These are phyloP conservation scores for Spilogale gracilis DNA, from an alignment of 2,113 vertebrate genomes.

Conservation along the genomic window DNA sequence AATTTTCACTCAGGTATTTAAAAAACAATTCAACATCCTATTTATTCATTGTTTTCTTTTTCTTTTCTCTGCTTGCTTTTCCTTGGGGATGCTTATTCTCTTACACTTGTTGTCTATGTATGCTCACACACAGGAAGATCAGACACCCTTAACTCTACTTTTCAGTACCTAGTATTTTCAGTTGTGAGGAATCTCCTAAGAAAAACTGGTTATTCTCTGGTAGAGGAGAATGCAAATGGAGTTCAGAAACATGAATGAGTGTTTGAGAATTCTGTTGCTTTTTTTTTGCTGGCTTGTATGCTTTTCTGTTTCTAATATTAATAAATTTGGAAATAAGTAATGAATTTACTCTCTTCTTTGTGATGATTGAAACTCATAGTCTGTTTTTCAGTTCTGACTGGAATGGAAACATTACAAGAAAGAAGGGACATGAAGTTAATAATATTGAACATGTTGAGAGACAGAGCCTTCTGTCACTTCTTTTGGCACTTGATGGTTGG, in stretches of 20 bases:
- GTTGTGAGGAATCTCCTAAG: neutral
- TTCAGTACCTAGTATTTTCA: slow-evolving; percentile 11
- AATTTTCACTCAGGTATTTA: slow-evolving; percentile 76
- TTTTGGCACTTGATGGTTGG: slow-evolving; percentile 54
- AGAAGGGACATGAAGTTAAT: slow-evolving; percentile 36
- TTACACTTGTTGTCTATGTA: neutral
- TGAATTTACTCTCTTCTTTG: neutral
- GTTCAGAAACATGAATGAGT: slow-evolving; percentile 11
- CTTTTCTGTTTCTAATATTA: slow-evolving; percentile 60
- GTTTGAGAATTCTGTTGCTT: slow-evolving; percentile 52
- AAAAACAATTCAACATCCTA: neutral
- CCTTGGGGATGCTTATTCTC: slow-evolving; percentile 40
- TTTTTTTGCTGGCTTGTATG: slow-evolving; percentile 38
- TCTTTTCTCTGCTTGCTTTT: neutral
- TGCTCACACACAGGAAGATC: slow-evolving; percentile 55
- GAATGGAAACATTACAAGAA: slow-evolving; percentile 38
- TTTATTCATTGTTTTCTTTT: slow-evolving; percentile 37
- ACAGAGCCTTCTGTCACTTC: slow-evolving; percentile 54
- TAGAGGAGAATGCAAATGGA: slow-evolving; percentile 50
- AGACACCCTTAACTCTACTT: neutral
- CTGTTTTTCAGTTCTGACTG: slow-evolving; percentile 8
- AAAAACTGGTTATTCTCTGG: slow-evolving; percentile 31
- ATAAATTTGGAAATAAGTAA: slow-evolving; percentile 52
- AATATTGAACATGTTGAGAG: slow-evolving; percentile 52
- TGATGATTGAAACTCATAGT: slow-evolving; percentile 35